Evolutionary conservation across 2,113 vertebrate genomes (phyloP).

Genomic region (Paramormyrops kingsleyae): DNA sequence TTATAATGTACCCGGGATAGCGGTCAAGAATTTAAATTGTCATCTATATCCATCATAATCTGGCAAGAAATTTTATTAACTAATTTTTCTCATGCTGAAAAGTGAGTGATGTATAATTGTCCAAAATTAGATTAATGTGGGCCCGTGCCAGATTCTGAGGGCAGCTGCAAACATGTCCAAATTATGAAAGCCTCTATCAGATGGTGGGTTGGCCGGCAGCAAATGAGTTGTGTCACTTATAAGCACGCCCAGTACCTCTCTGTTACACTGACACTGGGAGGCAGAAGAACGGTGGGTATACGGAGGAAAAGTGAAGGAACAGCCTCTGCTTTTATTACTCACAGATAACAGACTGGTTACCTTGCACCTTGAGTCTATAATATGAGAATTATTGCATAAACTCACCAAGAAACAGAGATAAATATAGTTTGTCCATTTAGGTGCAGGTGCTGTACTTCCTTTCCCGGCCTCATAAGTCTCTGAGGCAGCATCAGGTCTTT

Average conservation of each 20-base stretch:
- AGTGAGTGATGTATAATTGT: neutral
- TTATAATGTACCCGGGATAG: neutral
- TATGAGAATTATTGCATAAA: neutral
- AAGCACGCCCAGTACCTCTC: neutral
- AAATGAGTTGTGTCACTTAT: neutral
- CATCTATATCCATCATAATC: neutral
- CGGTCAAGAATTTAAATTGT: neutral
- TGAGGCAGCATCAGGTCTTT: neutral
- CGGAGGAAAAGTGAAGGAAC: neutral
- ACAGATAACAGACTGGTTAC: neutral
- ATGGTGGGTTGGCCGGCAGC: neutral
- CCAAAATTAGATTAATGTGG: conserved; percentile 5
- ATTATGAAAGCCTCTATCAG: conserved; percentile 8
- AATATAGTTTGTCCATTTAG: neutral
- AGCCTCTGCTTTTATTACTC: neutral
- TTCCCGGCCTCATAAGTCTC: neutral
- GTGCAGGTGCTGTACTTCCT: neutral
- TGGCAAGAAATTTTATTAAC: neutral
- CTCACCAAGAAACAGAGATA: neutral
- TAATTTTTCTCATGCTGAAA: neutral
- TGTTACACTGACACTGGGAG: neutral
- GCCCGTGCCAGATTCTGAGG: conserved; percentile 12
- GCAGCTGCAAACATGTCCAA: neutral
- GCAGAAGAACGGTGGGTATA: neutral
- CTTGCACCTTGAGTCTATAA: neutral